Evolutionary conservation across 2,888 invertebrate genomes (phyloP), one percentile per base, ranked within the genome.

Genomic region (Drosophila gaucha): DNA sequence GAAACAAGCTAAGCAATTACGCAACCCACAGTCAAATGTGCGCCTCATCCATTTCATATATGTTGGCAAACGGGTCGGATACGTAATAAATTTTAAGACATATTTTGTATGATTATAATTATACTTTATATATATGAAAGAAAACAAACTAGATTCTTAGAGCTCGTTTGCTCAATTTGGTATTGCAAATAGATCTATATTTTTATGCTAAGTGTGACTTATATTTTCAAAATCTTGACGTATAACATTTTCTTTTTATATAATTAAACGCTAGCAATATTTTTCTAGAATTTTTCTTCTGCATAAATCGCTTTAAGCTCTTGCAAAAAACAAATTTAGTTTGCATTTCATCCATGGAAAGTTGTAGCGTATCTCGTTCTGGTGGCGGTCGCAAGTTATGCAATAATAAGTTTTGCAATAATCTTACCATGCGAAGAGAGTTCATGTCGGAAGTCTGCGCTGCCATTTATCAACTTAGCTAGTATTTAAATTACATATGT

Each of bases 1-100:
- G 62, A 67, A 63, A 74, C 58, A 56, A 83, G 76, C 76, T 67
- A 35, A 33, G 60, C 67, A 62, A 62, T 78, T 63, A 64, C 59
- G 41, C 55, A 44, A n/a, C 72, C 72, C 67, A 76, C 72, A 57
- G 22, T 26, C 36, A 47, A 39, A 58, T 38, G 50, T 8, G 57
- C 14, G 44, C 56, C 38, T 16, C 22, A n/a, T n/a, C 33, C 12
- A 18, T 30, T 24, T 9, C 33, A 28, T 16, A 20, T 41, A 22
- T n/a, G 41, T 0, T 12, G 57, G 2, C 43, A 35, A 28, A 36
- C 43, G 30, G 16, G 41, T 39, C 52, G 65, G 6, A 62, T 60
- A 14, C 12, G 38, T 3, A 14, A 31, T 31, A 31, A 12, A 46
- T 39, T 1, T 5, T 2, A 20, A 20, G n/a, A 1, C 20, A 22